Evolutionary conservation across 2,113 vertebrate genomes (phyloP).

Genomic region (Pholis gunnellus): DNA sequence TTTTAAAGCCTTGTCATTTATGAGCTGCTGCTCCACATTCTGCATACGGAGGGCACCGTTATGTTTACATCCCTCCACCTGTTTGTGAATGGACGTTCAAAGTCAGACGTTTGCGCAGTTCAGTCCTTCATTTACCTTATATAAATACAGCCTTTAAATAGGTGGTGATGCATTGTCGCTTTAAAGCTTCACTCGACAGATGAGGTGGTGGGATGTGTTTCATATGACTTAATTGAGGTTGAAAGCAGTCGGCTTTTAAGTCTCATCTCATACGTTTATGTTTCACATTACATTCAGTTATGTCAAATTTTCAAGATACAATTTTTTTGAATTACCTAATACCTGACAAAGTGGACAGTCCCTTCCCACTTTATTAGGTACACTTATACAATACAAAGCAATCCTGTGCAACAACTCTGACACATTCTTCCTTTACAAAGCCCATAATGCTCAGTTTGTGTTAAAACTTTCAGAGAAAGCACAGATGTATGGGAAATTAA

Average conservation of each 20-base stretch:
- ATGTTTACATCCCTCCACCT: constrained; percentile 50
- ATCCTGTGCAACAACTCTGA: background rate
- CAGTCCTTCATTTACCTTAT: constrained; percentile 2
- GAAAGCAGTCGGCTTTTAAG: background rate
- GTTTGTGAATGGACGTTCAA: constrained; percentile 40
- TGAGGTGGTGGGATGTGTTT: constrained; percentile 15
- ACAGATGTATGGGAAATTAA: background rate
- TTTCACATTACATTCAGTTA: background rate
- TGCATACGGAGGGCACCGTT: constrained; percentile 29
- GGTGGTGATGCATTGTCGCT: constrained; percentile 6
- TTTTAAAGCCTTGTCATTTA: constrained; percentile 62
- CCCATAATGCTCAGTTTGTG: background rate
- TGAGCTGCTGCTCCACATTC: constrained; percentile 50
- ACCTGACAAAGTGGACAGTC: too few relatives aligned
- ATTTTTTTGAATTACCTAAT: background rate
- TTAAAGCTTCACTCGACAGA: constrained; percentile 27
- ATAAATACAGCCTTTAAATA: constrained; percentile 14
- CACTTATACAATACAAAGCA: background rate
- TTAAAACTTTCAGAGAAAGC: background rate
- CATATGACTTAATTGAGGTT: background rate
- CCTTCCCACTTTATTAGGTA: background rate
- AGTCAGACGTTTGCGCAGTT: constrained; percentile 29
- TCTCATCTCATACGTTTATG: background rate
- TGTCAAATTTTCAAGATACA: background rate
- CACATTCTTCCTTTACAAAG: background rate